A percentile compares a stretch with the other conserved stretches of the same genome.
Conservation (phyloP, 2,113 vertebrate species). For the Felis catus region F.catus_Fca126_mat1.0 CM031411.1:52343001-52343500, state of each 20-base stretch:
- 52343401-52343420: neutral
- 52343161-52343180: slow-evolving; percentile 5
- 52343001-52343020: neutral
- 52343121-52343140: neutral
- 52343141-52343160: neutral
- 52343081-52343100: no score
- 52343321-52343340: slow-evolving; percentile 3
- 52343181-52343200: slow-evolving; percentile 1
- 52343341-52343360: slow-evolving; percentile 24
- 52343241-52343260: neutral
- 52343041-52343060: no score
- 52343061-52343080: neutral
- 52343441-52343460: neutral
- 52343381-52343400: neutral
- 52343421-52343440: neutral
- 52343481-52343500: neutral
- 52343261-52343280: neutral
- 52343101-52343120: neutral
- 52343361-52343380: slow-evolving; percentile 20
- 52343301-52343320: neutral
- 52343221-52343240: neutral
- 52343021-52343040: neutral
- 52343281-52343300: neutral
- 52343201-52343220: neutral
- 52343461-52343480: slow-evolving; percentile 31